A percentile compares a stretch with the other conserved stretches of the same genome.
phyloP scores from a whole-genome alignment of 1,140 invertebrate genomes.

The Diorhabda carinulata region DNA sequence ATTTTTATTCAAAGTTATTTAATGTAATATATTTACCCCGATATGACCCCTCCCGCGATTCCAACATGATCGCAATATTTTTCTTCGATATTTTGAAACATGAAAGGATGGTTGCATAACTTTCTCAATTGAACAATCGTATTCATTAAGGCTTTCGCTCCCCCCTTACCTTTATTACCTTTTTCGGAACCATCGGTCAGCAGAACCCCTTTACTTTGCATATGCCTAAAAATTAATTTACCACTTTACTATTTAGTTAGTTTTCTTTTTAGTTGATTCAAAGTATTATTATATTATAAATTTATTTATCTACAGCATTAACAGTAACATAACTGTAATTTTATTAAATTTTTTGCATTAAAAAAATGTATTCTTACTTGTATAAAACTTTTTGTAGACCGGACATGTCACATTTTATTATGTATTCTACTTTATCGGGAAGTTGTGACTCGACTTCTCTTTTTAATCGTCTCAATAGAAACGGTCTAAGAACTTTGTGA shows the following conservation, averaged over 20 bases:
- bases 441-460: constrained; percentile 95
- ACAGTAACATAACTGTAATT: no score
- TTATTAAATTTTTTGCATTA: no score
- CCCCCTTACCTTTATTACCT: constrained; percentile 90
- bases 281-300: no score
- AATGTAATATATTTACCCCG: constrained; percentile 47
- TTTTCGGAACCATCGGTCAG: constrained; percentile 94
- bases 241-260: no score
- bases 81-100: constrained; percentile 98
- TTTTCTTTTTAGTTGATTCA: no score
- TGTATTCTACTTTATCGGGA: constrained; percentile 99
- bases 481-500: constrained; percentile 64
- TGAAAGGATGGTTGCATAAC: constrained; percentile 98
- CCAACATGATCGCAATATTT: constrained; percentile 91
- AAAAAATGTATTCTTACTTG: constrained; percentile 4
- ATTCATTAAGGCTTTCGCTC: constrained; percentile 97
- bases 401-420: constrained; percentile 99
- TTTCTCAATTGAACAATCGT: constrained; percentile 97
- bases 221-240: constrained; percentile 57
- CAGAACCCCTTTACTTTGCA: constrained; percentile 94
- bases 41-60: constrained; percentile 62
- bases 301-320: no score
- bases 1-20: neutral
- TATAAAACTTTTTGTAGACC: constrained; percentile 90
- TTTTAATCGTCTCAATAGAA: constrained; percentile 64